A percentile compares a stretch with the other conserved stretches of the same genome.
These are phyloP conservation scores for Nematolebias whitei DNA, from an alignment of 2,113 vertebrate species.

Conservation along the genomic window DNA sequence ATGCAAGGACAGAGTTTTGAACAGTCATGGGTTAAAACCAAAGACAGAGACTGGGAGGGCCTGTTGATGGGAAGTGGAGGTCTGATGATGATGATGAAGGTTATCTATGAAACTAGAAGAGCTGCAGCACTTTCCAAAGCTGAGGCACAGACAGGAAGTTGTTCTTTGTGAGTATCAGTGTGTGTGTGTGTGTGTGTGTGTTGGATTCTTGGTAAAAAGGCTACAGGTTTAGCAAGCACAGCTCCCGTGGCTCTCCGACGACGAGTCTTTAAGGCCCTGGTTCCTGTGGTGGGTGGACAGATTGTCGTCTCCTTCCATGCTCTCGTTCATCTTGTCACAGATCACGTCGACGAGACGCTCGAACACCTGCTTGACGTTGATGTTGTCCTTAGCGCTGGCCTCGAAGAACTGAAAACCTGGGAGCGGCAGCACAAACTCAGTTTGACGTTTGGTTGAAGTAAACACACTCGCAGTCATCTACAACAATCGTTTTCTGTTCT, in stretches of 20 bases:
- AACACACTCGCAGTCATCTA: background rate
- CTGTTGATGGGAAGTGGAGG: background rate
- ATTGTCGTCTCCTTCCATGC: conserved; percentile 79
- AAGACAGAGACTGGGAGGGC: background rate
- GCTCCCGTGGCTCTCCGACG: conserved; percentile 73
- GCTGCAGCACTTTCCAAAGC: conserved; percentile 12
- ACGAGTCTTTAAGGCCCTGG: conserved; percentile 72
- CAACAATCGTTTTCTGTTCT: background rate
- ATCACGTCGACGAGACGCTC: conserved; percentile 90
- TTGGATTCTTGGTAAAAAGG: background rate
- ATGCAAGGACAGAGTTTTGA: background rate
- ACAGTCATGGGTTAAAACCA: background rate
- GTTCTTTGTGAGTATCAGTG: conserved; percentile 14
- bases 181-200: conserved; percentile 20
- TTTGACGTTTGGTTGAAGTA: background rate
- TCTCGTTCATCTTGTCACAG: conserved; percentile 93
- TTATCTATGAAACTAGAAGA: conserved; percentile 27
- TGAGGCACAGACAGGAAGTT: conserved; percentile 46
- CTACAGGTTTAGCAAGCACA: conserved; percentile 80
- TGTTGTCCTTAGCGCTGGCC: conserved; percentile 91
- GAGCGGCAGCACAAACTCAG: background rate
- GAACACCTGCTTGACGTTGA: conserved; percentile 92
- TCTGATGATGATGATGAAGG: conserved; percentile 13
- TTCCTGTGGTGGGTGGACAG: conserved; percentile 74
- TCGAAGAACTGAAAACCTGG: conserved; percentile 93